Evolutionary conservation across 2,113 vertebrate species (phyloP).

Genomic region (Puntigrus tetrazona): DNA sequence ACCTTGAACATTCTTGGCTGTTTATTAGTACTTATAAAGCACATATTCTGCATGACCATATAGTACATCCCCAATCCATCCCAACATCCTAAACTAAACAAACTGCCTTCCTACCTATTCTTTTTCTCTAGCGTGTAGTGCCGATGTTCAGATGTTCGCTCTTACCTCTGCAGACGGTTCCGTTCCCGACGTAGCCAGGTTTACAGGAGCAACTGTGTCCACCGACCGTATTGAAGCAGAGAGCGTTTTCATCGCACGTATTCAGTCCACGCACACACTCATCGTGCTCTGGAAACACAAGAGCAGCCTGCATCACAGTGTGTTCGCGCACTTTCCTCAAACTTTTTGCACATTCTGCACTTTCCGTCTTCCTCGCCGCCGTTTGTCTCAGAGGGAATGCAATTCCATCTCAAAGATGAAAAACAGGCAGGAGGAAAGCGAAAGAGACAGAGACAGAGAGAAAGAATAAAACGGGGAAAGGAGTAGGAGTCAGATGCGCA

Average conservation of each 20-base stretch:
- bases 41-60: too few species aligned
- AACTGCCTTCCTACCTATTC: too few species aligned
- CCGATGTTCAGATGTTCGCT: background rate
- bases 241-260: constrained; percentile 83
- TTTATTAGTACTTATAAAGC: too few species aligned
- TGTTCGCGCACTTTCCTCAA: constrained; percentile 1
- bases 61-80: too few species aligned
- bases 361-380: background rate
- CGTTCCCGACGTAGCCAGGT: constrained; percentile 83
- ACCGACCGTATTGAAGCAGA: constrained; percentile 87
- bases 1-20: too few species aligned
- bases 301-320: background rate
- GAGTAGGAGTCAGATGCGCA: constrained; percentile 17
- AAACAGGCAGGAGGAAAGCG: constrained; percentile 8
- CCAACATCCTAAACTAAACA: too few species aligned
- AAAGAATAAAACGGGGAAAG: background rate
- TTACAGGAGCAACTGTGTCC: constrained; percentile 87
- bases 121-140: background rate
- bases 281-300: constrained; percentile 71
- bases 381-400: background rate
- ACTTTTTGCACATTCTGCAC: background rate
- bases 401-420: background rate
- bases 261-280: constrained; percentile 83
- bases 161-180: constrained; percentile 83
- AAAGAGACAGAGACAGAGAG: constrained; percentile 7